Evolutionary conservation across 2,797 vertebrate genomes (phyloP).

Genomic region (Rhincodon typus): DNA sequence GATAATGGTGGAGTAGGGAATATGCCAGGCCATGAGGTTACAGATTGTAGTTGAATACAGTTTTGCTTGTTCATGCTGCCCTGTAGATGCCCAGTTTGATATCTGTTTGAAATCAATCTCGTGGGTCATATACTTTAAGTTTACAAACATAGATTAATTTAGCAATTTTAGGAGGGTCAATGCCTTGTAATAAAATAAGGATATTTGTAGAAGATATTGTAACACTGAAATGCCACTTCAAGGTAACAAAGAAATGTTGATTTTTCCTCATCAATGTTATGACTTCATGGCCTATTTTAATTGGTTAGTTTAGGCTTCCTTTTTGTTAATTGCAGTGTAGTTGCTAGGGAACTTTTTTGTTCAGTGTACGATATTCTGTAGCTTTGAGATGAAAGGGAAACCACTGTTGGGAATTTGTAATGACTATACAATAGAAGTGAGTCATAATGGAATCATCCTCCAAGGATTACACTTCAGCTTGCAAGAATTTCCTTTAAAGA

Average conservation of each 20-base stretch:
- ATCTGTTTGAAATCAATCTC: no score
- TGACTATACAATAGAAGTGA: neutral
- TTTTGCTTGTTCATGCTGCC: no score
- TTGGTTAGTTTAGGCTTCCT: slow-evolving; percentile 10
- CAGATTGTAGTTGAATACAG: no score
- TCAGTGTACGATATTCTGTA: neutral
- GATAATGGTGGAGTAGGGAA: no score
- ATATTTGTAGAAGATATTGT: neutral
- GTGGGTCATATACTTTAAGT: neutral
- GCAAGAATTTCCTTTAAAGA: neutral
- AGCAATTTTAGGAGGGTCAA: neutral
- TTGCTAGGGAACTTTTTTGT: neutral
- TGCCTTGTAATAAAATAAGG: neutral
- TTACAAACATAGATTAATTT: neutral
- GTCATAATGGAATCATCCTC: neutral
- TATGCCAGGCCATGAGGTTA: no score
- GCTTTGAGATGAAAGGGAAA: neutral
- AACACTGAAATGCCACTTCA: neutral
- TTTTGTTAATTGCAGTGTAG: neutral
- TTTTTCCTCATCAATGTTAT: neutral
- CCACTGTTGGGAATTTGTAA: neutral
- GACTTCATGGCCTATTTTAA: neutral
- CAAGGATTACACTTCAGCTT: no score
- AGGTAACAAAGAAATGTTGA: neutral
- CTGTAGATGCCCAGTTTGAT: no score